Percentiles rank a stretch among this genome's conserved stretches.
Evolutionary conservation across 2,888 invertebrate species (phyloP).

Genomic region (Camponotus fellah): DNA sequence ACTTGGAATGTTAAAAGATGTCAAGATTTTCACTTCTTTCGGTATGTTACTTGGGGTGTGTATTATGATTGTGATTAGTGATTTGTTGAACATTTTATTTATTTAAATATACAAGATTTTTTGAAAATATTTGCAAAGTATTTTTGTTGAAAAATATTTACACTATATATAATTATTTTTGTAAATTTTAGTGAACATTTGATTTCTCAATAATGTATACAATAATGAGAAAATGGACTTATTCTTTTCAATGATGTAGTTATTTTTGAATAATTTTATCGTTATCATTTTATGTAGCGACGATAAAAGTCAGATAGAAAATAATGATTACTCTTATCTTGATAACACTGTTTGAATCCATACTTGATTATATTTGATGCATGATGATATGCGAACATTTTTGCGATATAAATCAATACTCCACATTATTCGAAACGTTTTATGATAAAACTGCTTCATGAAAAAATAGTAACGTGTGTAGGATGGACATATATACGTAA

Average conservation of each 20-base stretch:
- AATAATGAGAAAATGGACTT: background rate
- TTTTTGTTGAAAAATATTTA: background rate
- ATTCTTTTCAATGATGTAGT: background rate
- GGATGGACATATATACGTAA: background rate
- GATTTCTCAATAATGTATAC: background rate
- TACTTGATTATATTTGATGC: conserved; percentile 3
- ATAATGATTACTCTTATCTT: conserved; percentile 33
- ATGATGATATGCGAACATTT: background rate
- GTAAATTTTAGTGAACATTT: background rate
- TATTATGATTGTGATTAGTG: background rate
- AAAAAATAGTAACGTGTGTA: conserved; percentile 21
- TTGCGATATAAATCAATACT: conserved; percentile 21
- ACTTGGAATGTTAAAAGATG: background rate
- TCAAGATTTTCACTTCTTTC: background rate
- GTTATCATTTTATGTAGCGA: background rate
- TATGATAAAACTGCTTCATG: background rate
- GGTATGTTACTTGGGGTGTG: background rate
- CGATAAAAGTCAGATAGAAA: background rate
- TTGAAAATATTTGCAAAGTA: background rate
- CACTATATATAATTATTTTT: background rate
- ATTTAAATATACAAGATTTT: background rate
- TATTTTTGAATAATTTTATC: conserved; percentile 21
- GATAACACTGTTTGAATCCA: conserved; percentile 18
- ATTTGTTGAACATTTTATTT: background rate
- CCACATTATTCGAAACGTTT: background rate